Conservation (phyloP, 2,797 vertebrate species). For the Liparis tanakae region DNA sequence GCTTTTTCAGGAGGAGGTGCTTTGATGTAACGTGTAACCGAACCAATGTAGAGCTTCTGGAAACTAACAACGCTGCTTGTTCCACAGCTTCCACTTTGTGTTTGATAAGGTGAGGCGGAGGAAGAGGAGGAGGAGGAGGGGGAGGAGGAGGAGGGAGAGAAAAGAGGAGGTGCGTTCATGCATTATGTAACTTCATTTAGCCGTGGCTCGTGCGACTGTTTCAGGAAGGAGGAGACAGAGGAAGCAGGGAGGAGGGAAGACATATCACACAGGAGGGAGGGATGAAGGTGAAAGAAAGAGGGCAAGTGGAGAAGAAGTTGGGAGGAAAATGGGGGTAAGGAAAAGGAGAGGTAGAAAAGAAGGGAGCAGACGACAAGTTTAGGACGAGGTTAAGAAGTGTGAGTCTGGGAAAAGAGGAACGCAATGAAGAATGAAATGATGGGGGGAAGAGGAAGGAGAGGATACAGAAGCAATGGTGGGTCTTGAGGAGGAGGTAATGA, state of each 20-base stretch:
- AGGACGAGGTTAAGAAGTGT: not conserved
- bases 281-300: too few relatives aligned
- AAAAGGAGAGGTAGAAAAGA: not conserved
- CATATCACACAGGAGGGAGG: too few relatives aligned
- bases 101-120: conserved; percentile 58
- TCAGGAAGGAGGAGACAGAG: not conserved
- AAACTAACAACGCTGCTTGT: conserved; percentile 67
- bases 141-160: conserved; percentile 38
- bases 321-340: not conserved
- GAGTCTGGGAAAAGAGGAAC: not conserved
- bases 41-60: conserved; percentile 45
- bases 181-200: conserved; percentile 61
- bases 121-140: conserved; percentile 34
- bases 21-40: conserved; percentile 70
- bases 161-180: conserved; percentile 34
- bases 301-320: not conserved
- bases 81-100: conserved; percentile 57
- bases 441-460: not conserved
- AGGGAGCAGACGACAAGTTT: not conserved
- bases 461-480: not conserved
- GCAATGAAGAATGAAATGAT: not conserved
- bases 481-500: not conserved
- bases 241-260: not conserved
- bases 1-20: conserved; percentile 68
- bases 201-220: conserved; percentile 10